Conservation (phyloP, 2,888 invertebrate genomes). For the Melanophora roralis region DNA sequence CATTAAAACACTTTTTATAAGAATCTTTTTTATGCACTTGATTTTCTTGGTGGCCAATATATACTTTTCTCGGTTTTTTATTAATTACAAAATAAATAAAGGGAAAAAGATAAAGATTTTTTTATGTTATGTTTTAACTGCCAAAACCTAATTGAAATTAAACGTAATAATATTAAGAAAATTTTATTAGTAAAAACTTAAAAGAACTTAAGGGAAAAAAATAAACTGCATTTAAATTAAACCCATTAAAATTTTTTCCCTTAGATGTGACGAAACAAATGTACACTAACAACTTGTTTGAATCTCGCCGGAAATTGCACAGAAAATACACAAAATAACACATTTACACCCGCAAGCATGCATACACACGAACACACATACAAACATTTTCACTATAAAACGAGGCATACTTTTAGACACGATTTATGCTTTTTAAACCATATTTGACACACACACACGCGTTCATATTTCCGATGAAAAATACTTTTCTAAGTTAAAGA, state of each 20-base stretch:
- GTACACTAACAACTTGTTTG: constrained; percentile 67
- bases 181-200: neutral
- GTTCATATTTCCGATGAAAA: neutral
- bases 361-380: neutral
- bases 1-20: neutral
- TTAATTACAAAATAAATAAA: too few species aligned
- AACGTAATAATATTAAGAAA: neutral
- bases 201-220: neutral
- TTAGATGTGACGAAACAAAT: constrained; percentile 33
- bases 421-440: neutral
- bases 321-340: constrained; percentile 47
- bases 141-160: neutral
- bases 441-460: neutral
- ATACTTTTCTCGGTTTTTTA: too few species aligned
- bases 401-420: constrained; percentile 51
- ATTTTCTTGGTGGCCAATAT: constrained; percentile 5
- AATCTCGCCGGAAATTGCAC: constrained; percentile 61
- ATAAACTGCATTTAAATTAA: neutral
- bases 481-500: neutral
- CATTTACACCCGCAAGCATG: constrained; percentile 17
- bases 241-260: constrained; percentile 29
- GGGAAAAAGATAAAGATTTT: neutral
- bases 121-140: neutral
- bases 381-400: neutral
- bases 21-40: neutral